These are phyloP conservation scores for Trichacis sp. DNA, from an alignment of 2,888 invertebrate genomes.

Conservation along the genomic window DNA sequence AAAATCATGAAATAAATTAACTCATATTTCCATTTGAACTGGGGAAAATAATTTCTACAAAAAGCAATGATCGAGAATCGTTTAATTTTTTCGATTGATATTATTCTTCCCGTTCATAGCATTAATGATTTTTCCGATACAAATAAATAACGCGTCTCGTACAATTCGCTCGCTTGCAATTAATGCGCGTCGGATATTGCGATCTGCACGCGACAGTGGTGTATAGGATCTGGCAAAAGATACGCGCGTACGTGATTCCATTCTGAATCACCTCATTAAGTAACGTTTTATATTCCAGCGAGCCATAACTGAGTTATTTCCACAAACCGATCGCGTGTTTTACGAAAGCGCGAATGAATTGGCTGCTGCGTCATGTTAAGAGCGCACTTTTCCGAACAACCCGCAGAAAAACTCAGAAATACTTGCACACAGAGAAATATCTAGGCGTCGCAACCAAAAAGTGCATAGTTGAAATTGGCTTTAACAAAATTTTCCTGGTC, in stretches of 20 bases:
- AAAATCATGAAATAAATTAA: too few relatives aligned
- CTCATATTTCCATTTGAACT: too few relatives aligned
- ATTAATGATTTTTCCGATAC: not conserved
- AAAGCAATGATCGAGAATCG: not conserved
- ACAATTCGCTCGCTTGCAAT: not conserved
- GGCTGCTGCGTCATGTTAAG: not conserved
- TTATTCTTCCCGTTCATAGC: not conserved
- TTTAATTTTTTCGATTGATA: not conserved
- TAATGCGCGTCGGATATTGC: not conserved
- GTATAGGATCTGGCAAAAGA: constrained; percentile 2
- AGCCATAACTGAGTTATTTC: not conserved
- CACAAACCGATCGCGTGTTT: not conserved
- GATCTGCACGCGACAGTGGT: constrained; percentile 8
- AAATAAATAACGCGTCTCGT: not conserved
- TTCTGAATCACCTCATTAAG: constrained; percentile 3
- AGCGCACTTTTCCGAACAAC: not conserved
- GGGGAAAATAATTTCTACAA: too few relatives aligned
- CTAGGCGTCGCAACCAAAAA: too few relatives aligned
- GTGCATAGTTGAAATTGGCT: too few relatives aligned
- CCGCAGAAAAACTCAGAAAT: too few relatives aligned
- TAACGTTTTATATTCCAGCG: constrained; percentile 1
- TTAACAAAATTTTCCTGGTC: too few relatives aligned
- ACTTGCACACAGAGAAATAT: too few relatives aligned
- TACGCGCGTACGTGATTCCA: constrained; percentile 3
- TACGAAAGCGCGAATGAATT: not conserved